These are phyloP conservation scores for Tyria jacobaeae DNA, from an alignment of 2,888 invertebrate species.

Conservation along the genomic window DNA sequence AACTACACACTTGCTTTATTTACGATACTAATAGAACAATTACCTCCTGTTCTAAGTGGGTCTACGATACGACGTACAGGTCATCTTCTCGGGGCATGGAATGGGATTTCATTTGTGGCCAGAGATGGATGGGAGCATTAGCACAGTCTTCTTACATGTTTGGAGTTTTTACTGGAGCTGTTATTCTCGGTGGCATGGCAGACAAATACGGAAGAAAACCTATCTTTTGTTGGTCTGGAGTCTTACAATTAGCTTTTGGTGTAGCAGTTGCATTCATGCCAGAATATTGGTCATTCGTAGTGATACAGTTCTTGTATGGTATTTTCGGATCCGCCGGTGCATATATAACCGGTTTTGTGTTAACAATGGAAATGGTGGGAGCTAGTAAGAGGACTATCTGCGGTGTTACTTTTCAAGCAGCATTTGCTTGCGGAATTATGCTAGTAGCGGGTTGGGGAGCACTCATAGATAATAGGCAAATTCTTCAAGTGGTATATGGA, in stretches of 20 bases:
- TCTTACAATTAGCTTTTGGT: slow-evolving; percentile 90
- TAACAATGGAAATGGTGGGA: slow-evolving; percentile 94
- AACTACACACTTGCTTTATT: slow-evolving; percentile 88
- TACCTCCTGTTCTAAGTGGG: slow-evolving; percentile 84
- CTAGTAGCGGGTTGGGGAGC: slow-evolving; percentile 94
- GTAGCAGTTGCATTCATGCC: slow-evolving; percentile 92
- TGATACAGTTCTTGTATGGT: slow-evolving; percentile 90
- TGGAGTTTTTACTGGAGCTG: slow-evolving; percentile 94
- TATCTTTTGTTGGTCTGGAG: slow-evolving; percentile 93
- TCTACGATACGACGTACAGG: slow-evolving; percentile 91
- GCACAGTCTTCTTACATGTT: slow-evolving; percentile 94
- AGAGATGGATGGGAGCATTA: slow-evolving; percentile 93
- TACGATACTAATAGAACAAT: slow-evolving; percentile 72
- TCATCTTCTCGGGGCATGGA: slow-evolving; percentile 91
- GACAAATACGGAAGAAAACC: slow-evolving; percentile 94
- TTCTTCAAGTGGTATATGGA: slow-evolving; percentile 93
- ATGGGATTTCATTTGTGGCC: slow-evolving; percentile 93
- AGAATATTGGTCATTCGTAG: slow-evolving; percentile 91
- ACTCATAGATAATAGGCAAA: slow-evolving; percentile 89
- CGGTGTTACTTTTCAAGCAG: slow-evolving; percentile 92
- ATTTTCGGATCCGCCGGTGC: slow-evolving; percentile 94
- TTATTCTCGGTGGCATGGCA: slow-evolving; percentile 92
- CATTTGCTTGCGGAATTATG: slow-evolving; percentile 93
- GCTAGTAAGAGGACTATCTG: slow-evolving; percentile 92
- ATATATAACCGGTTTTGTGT: slow-evolving; percentile 89